Evolutionary conservation across 2,113 vertebrate species (phyloP).

Genomic region (Catharus minimus): DNA sequence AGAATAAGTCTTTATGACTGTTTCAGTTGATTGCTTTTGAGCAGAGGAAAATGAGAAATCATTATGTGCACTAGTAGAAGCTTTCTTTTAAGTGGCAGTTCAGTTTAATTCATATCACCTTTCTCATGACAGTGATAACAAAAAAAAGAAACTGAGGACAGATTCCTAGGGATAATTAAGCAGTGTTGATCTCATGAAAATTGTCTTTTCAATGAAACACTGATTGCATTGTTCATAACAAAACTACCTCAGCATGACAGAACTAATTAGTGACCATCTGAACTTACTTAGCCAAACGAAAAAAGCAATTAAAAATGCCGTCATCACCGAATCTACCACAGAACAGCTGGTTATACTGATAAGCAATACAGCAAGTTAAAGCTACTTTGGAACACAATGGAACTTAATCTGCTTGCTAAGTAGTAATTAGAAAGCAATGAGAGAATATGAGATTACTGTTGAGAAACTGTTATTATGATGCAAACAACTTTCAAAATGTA

Average conservation of each 20-base stretch:
- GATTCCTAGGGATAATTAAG: slow-evolving; percentile 77
- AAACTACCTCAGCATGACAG: slow-evolving; percentile 83
- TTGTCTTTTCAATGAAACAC: slow-evolving; percentile 77
- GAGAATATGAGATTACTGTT: slow-evolving; percentile 70
- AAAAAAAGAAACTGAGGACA: slow-evolving; percentile 69
- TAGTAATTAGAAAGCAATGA: slow-evolving; percentile 79
- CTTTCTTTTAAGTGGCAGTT: slow-evolving; percentile 64
- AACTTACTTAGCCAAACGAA: slow-evolving; percentile 87
- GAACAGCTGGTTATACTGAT: slow-evolving; percentile 87
- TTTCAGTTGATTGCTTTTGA: slow-evolving; percentile 61
- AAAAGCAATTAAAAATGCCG: slow-evolving; percentile 85
- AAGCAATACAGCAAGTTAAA: slow-evolving; percentile 84
- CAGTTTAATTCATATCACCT: slow-evolving; percentile 73
- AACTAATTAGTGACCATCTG: slow-evolving; percentile 93
- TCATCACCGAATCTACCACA: slow-evolving; percentile 78
- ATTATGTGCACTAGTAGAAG: slow-evolving; percentile 56
- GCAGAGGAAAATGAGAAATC: slow-evolving; percentile 58
- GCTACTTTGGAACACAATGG: slow-evolving; percentile 78
- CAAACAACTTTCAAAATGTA: slow-evolving; percentile 69
- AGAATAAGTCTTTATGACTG: slow-evolving; percentile 60
- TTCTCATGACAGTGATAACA: slow-evolving; percentile 66
- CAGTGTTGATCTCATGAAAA: slow-evolving; percentile 72
- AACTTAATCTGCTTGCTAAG: slow-evolving; percentile 80
- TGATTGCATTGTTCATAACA: slow-evolving; percentile 82
- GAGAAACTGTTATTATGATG: slow-evolving; percentile 67